A percentile compares a stretch with the other conserved stretches of the same genome.
These are phyloP conservation scores for Melangyna quadrimaculata DNA, from an alignment of 2,888 invertebrate genomes.

Conservation along the genomic window DNA sequence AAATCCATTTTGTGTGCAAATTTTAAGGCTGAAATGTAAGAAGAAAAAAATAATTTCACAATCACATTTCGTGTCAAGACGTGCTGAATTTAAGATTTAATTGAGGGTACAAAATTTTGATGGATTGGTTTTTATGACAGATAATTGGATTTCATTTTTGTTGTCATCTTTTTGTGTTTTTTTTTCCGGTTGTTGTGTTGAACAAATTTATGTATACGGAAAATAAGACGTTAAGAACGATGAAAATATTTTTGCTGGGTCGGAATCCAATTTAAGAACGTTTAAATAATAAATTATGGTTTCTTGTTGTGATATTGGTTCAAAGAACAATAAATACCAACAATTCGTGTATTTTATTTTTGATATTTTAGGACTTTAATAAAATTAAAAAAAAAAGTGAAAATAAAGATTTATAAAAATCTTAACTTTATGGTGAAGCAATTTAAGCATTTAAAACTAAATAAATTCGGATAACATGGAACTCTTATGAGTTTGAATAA, in stretches of 20 bases:
- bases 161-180: neutral
- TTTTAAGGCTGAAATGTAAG: neutral
- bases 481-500: no score
- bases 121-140: constrained; percentile 46
- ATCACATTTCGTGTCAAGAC: constrained; percentile 50
- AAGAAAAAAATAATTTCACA: neutral
- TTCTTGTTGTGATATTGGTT: neutral
- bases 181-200: neutral
- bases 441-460: no score
- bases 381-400: no score
- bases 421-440: no score
- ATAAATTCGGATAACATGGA: no score
- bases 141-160: constrained; percentile 15
- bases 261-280: neutral
- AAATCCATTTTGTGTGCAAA: neutral
- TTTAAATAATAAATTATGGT: constrained; percentile 12
- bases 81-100: constrained; percentile 61
- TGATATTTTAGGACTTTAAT: no score
- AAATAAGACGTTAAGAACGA: neutral
- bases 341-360: neutral
- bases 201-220: neutral
- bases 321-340: neutral
- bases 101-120: constrained; percentile 57
- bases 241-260: neutral
- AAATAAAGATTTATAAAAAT: no score